These are phyloP conservation scores for Sebastolobus altivelis DNA, from an alignment of 2,797 vertebrate genomes.

Conservation along the genomic window DNA sequence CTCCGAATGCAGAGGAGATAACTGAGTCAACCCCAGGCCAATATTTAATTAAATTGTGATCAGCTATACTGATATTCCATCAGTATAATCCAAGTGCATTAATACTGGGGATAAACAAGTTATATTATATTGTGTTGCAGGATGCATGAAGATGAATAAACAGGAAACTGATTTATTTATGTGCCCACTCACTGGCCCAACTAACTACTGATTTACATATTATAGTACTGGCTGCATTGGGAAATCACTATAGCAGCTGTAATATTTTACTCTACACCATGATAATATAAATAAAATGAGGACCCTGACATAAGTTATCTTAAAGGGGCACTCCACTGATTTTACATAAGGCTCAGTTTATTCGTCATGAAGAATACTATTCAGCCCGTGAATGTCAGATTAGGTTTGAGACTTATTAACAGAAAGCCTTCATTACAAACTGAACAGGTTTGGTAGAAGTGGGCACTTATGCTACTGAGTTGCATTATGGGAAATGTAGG, in stretches of 20 bases:
- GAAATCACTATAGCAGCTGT: slow-evolving; percentile 34
- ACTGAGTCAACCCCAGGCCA: slow-evolving; percentile 32
- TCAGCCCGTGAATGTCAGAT: not conserved
- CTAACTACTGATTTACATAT: slow-evolving; percentile 25
- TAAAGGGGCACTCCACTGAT: slow-evolving; percentile 11
- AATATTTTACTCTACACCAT: slow-evolving; percentile 28
- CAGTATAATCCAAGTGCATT: slow-evolving; percentile 63
- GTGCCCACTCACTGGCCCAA: slow-evolving; percentile 30
- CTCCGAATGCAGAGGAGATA: slow-evolving; percentile 52
- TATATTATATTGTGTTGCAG: slow-evolving; percentile 33
- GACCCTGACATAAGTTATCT: slow-evolving; percentile 1
- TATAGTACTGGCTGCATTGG: slow-evolving; percentile 4
- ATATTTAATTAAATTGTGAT: slow-evolving; percentile 29
- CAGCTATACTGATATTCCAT: slow-evolving; percentile 44
- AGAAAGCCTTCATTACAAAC: not conserved
- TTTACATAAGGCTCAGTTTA: slow-evolving; percentile 9
- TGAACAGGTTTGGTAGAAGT: not conserved
- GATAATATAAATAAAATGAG: slow-evolving; percentile 17
- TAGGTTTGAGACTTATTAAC: not conserved
- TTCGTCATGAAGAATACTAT: not conserved
- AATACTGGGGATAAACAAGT: slow-evolving; percentile 50
- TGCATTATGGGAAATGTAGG: slow-evolving; percentile 19
- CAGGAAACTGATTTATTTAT: slow-evolving; percentile 41
- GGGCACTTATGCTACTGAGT: not conserved
- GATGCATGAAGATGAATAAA: slow-evolving; percentile 32